These are phyloP conservation scores for Cheirogaleus major DNA, from an alignment of 2,797 vertebrate genomes.

Conservation along the genomic window DNA sequence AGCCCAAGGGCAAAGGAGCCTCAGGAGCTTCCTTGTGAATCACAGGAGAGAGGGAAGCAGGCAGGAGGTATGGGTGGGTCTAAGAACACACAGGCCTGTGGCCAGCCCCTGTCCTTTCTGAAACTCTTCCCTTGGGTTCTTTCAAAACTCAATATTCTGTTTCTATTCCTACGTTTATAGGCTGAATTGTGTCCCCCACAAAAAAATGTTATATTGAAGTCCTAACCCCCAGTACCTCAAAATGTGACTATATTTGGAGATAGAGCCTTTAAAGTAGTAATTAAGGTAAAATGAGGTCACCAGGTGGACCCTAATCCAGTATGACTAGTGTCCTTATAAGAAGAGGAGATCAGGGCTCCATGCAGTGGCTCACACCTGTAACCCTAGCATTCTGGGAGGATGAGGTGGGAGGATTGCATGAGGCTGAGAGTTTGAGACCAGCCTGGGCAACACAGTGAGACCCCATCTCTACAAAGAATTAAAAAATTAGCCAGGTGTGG, in stretches of 20 bases:
- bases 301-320: background rate
- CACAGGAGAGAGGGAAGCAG: background rate
- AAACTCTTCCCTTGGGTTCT: background rate
- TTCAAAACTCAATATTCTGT: background rate
- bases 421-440: too few species aligned
- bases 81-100: background rate
- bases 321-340: background rate
- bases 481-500: too few species aligned
- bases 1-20: background rate
- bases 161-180: background rate
- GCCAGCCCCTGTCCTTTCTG: background rate
- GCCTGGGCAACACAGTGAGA: too few species aligned
- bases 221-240: background rate
- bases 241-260: background rate
- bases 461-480: too few species aligned
- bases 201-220: background rate
- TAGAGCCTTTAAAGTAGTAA: background rate
- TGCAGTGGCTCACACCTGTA: too few species aligned
- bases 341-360: background rate
- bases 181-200: background rate
- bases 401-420: too few species aligned
- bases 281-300: background rate
- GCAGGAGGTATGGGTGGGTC: accelerated
- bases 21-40: background rate
- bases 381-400: too few species aligned